Conservation (phyloP, 1,140 invertebrate genomes). For the Solenopsis invicta region DNA sequence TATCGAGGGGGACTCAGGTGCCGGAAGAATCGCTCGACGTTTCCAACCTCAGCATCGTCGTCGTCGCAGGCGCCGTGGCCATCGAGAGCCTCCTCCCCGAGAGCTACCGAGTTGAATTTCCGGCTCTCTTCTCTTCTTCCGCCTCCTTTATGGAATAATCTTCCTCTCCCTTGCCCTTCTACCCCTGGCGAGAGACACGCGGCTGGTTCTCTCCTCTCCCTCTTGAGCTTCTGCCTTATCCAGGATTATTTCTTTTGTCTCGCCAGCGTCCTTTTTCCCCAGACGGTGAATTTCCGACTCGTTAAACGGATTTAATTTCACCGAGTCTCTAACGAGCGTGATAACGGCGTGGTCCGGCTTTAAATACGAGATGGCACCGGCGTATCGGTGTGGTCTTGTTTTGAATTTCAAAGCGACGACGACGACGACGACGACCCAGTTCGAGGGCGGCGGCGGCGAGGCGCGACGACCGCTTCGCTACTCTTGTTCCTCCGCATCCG, state of each 20-base stretch:
- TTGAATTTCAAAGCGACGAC: conserved; percentile 54
- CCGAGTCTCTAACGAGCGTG: conserved; percentile 63
- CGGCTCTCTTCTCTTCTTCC: conserved; percentile 18
- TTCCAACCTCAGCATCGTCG: not conserved
- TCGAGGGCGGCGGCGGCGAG: not conserved
- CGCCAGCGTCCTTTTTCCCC: not conserved
- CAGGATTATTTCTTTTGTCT: not conserved
- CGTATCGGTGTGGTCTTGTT: conserved; percentile 22
- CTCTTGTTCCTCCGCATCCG: not conserved
- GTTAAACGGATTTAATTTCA: conserved; percentile 73
- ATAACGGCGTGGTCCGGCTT: conserved; percentile 16
- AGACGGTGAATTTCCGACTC: conserved; percentile 48
- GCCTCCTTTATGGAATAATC: not conserved
- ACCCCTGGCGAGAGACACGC: not conserved
- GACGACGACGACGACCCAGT: conserved; percentile 13
- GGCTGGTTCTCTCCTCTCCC: not conserved
- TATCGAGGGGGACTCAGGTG: not conserved
- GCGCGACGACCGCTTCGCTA: not conserved
- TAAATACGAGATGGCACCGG: conserved; percentile 58
- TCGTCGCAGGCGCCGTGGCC: not conserved
- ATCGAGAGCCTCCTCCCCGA: not conserved
- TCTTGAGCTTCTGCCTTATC: not conserved
- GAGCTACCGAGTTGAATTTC: not conserved
- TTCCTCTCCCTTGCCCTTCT: not conserved
- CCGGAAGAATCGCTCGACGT: conserved; percentile 16